These are phyloP conservation scores for Clavelina lepadiformis DNA, from an alignment of 23 tunicate species.

Conservation along the genomic window DNA sequence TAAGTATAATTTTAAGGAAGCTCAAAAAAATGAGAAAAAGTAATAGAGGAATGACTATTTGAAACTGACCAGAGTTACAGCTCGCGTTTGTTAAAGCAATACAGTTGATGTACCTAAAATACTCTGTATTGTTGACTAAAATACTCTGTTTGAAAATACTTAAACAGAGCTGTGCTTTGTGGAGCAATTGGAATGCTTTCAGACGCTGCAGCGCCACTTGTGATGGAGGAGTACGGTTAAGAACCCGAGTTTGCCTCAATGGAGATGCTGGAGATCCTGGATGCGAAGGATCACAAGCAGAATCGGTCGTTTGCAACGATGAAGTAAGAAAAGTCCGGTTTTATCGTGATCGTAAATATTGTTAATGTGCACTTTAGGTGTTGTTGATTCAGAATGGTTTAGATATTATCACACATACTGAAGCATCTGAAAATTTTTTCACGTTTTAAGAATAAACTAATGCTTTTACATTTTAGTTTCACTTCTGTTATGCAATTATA, in stretches of 20 bases:
- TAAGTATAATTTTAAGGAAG: too few relatives aligned
- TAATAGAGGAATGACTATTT: too few relatives aligned
- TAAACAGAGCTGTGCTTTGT: conserved; percentile 49
- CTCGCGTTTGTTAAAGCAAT: background rate
- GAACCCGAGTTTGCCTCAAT: conserved; percentile 60
- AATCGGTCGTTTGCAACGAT: conserved; percentile 44
- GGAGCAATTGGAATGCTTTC: conserved; percentile 71
- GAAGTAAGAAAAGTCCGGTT: conserved; percentile 4
- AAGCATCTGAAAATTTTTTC: too few relatives aligned
- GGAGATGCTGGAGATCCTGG: conserved; percentile 57
- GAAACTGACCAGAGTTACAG: too few relatives aligned
- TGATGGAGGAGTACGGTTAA: conserved; percentile 46
- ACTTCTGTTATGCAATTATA: background rate
- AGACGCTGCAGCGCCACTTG: conserved; percentile 56
- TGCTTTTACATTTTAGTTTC: too few relatives aligned
- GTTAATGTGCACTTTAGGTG: background rate
- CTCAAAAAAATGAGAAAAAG: too few relatives aligned
- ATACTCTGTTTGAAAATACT: background rate
- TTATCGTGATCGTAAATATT: background rate
- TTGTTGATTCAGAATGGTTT: background rate
- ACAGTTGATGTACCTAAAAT: too few relatives aligned
- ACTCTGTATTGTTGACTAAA: background rate
- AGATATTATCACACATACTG: too few relatives aligned
- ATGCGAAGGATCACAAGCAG: conserved; percentile 36
- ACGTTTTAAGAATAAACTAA: too few relatives aligned